Base-by-base conservation (phyloP, 2,888 invertebrate genomes). In the Geotrupes spiniger region DNA sequence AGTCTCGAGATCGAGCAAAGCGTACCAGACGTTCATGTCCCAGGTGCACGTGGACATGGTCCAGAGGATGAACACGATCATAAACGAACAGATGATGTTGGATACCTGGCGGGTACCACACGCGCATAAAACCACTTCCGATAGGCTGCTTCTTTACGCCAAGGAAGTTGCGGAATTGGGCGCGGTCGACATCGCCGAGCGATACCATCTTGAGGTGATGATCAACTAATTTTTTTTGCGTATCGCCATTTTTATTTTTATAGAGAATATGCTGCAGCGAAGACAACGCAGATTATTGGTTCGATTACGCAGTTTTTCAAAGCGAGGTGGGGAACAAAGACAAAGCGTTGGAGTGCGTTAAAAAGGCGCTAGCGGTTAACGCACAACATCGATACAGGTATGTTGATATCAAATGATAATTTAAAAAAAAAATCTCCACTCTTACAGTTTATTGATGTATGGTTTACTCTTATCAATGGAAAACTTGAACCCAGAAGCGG, bases 261-360 rank as follows among this genome's bases (percentile, higher is more conserved):
- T 51, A 71, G 64, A 51, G 66, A 50, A 62, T 73, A 11, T 59
- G 60, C 40, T 51, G 57, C 12, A 57, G 66, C 49, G 56, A 63
- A 43, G 46, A 54, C 6, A 58, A 63, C 48, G 54, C 69, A 2
- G 59, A 66, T 47, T 56, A 45, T 39, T 73, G 73, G 73, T 70
- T 71, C 45, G 64, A 72, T 52, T 72, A 69, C 43, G 72, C 70
- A 1, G 47, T 73, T 36, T 72, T 57, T 53, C 60, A 68, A 28
- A 46, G 70, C 38, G 63, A 67, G 50, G 49, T 57, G 2, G 54
- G 57, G 2, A 54, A 68, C 17, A 27, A 45, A 2, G 69, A 68
- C 36, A 64, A 63, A 29, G 70, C 71, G 2, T 61, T 65, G 36
- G 66, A 70, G 56, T 70, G 69, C 56, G 49, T 69, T 8, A 60